Evolutionary conservation across 2,113 vertebrate species (phyloP).

Genomic region (Grammomys dolichurus): DNA sequence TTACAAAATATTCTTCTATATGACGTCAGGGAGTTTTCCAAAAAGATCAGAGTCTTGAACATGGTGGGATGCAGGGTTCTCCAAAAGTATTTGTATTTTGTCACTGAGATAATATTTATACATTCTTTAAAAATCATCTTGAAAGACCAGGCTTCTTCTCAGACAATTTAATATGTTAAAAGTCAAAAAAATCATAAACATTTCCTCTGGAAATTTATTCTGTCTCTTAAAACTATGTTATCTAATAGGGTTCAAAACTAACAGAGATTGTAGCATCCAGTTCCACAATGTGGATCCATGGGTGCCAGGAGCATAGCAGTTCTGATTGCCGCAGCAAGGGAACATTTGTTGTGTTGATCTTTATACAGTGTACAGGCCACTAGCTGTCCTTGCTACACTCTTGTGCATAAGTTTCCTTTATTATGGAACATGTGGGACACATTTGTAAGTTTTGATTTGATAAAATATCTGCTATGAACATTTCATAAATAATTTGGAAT

Average conservation of each 20-base stretch:
- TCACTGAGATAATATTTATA: background rate
- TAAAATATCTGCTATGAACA: background rate
- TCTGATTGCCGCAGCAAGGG: background rate
- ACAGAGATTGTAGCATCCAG: background rate
- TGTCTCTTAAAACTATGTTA: background rate
- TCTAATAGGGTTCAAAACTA: too few species aligned
- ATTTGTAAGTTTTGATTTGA: background rate
- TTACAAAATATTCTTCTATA: background rate
- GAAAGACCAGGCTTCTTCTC: background rate
- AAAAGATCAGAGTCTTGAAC: background rate
- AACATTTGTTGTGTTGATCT: background rate
- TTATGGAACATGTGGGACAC: background rate
- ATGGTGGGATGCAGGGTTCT: background rate
- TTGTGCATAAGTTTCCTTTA: slow-evolving; percentile 3
- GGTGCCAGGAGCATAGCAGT: background rate
- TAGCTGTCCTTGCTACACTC: background rate
- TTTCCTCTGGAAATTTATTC: slow-evolving; percentile 12
- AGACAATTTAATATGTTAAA: background rate
- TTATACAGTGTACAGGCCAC: background rate
- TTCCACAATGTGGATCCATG: background rate
- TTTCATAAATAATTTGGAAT: background rate
- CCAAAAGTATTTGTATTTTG: background rate
- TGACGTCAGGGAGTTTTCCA: background rate
- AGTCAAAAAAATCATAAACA: background rate
- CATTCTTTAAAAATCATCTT: background rate